Evolutionary conservation across 2,888 invertebrate species (phyloP), one percentile per base, ranked within the genome.

Genomic region (Plutella xylostella): DNA sequence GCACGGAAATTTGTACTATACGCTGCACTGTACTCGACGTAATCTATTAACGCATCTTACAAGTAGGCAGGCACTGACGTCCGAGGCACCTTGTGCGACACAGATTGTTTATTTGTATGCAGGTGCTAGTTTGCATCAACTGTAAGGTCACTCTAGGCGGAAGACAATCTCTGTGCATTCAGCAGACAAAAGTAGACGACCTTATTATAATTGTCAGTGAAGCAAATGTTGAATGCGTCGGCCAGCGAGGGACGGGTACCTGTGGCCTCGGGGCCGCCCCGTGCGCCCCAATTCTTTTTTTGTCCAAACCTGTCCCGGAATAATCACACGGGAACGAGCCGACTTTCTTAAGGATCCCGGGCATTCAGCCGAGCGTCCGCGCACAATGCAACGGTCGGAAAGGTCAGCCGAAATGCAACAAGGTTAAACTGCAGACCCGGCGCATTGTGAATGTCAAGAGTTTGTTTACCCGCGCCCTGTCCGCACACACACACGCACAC

Each of bases 141-240:
- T 51, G 54, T 73, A 77, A 82, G 82, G 82, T 58, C 72, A 61
- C 59, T 47, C 56, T 59, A 77, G 62, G 58, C 82, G 82, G 82
- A 83, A 82, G 73, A 78, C 82, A 82, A 73, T 82, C 82, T 72
- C 79, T 72, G 59, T 62, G 56, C 63, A 66, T 56, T 64, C 58
- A 58, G 54, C 56, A 55, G 61, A 66, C 64, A 66, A 68, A 68
- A 67, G 73, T 70, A 63, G 76, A 57, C 63, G 67, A 73, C 72
- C 74, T 72, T 74, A 69, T 68, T 65, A 34, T 20, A 30, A 30
- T 21, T 12, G 17, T 14, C 28, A n/a, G 59, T 61, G 58, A 64
- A 63, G 62, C 60, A 54, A 52, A 61, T 61, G 53, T 35, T 39
- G 30, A 41, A 42, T 30, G 31, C 2, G 11, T 39, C 17, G 25